Base-by-base conservation (phyloP, 2,888 invertebrate species). In the Dynastes grantii region DNA sequence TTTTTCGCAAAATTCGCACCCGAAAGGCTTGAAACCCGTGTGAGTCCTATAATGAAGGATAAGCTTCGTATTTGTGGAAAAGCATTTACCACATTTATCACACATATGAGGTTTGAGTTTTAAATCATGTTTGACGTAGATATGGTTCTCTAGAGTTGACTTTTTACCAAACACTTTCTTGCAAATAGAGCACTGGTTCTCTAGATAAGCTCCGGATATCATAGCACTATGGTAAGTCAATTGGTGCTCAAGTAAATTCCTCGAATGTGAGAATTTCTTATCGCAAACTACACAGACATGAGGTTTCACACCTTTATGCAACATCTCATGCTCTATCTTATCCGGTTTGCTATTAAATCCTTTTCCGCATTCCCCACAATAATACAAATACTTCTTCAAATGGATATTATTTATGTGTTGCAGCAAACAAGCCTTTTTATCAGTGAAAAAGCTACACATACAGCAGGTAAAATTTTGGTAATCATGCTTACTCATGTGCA, bases 341-440 rank as follows among this genome's bases (percentile, higher is more conserved):
- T 89, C 89, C 2, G 89, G 87, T 16, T 86, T 86, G n/a, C 87
- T 87, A 1, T 90, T 88, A 82, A 88, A 91, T 1, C 88, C 89
- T 82, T 90, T 90, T 0, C 90, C 90, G 78, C 91, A 91, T 1
- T 86, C 86, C 40, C 88, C 85, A 77, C 91, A 91, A 5, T 90
- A 87, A 78, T 85, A 89, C 73, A 87, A 88, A 80, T 88, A 89
- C 71, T 90, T 87, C 84, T 90, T 90, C 76, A 87, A 85, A 81
- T 91, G 91, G 87, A 90, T 90, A 51, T 90, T 89, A 89, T 89
- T 92, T 89, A 90, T 92, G 90, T 83, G 92, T 84, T 80, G 84
- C 40, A 85, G 80, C 16, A 87, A 32, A 6, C 55, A 68, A 1
- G 58, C 63, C 37, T 68, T 73, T 5, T 67, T 75, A 2, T 53